Base-by-base conservation (phyloP, 2,888 invertebrate species). In the Cryptus viduatorius region DNA sequence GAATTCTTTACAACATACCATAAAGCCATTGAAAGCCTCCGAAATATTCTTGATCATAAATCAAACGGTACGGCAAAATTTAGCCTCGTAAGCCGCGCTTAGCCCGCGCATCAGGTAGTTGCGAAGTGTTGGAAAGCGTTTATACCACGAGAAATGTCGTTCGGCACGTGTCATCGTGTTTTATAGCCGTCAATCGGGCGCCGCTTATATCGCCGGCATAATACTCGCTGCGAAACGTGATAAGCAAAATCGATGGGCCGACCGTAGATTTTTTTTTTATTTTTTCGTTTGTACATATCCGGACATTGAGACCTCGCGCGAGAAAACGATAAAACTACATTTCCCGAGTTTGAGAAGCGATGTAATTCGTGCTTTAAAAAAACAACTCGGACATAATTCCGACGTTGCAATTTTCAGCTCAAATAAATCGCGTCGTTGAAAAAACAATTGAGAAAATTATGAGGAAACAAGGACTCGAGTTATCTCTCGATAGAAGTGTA, bases 401-500 rank as follows among this genome's bases (percentile, higher is more conserved):
- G n/a, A 48, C 42, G 29, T 16, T 16, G 4, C 42, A 42, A 67
- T 24, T 19, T 19, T 4, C 14, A 37, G 37, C 46, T 75, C 2
- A 12, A 44, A 12, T 24, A 19, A 0, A 46, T 14, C 44, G 10
- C n/a, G 37, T 16, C 48, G 29, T 61, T 67, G 59, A 59, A 29
- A 29, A 12, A 3, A 3, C 5, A 65, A 50, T 69, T 8, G 42
- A 16, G 29, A 24, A 24, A 19, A 46, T 16, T 67, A 8, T 2
- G n/a, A 44, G 69, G 29, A 76, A 83, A 83, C 83, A 83, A 80
- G 76, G 67, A 65, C 71, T 56, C 44, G 16, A 12, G 65, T 72
- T 83, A 79, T 82, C 73, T 50, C 46, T 44, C 56, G n/a, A 31
- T 53, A 65, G 14, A 14, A 31, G 10, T 44, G 46, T 59, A n/a